Evolutionary conservation across 2,888 invertebrate genomes (phyloP), one percentile per base, ranked within the genome.

Genomic region (Orthosia incerta): DNA sequence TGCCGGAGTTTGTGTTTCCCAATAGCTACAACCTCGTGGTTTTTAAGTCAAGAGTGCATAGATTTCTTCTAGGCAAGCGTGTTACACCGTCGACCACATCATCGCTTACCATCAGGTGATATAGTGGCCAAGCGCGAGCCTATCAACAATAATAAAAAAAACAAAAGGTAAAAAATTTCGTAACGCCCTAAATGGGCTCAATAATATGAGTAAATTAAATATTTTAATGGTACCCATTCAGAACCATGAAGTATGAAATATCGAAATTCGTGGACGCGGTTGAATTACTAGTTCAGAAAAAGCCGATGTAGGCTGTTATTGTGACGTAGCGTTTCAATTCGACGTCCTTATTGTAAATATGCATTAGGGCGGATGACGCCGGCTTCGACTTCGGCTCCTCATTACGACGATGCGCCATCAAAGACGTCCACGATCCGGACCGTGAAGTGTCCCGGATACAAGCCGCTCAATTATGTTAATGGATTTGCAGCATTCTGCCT

Each of bases 391-490:
- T 87, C 88, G 88, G 90, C 88, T 91, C 92, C 93, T 95, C 93
- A 95, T 95, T 95, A 94, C 91, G 86, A 73, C 90, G 90, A 93
- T 93, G 93, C 91, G 90, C 91, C 91, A 91, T 94, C 95, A 94
- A 95, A 95, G 94, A 94, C 92, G 91, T 91, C 90, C 88, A 89
- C 91, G 91, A 91, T 93, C 89, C 92, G 91, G 89, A 90, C 91
- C 90, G 92, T 91, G 91, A 93, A 94, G 92, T 92, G 93, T 93
- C 93, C 92, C 92, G 93, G 92, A 94, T 92, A 93, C 93, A 91
- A 93, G 93, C 91, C 90, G 93, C 92, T 95, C 95, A 95, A 95
- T 95, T 95, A 95, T 95, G 94, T 89, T 95, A 95, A 95, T 95
- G 95, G 94, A 87, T 92, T 91, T 91, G 89, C 91, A 91, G 91